A percentile compares a stretch with the other conserved stretches of the same genome.
These are phyloP conservation scores for Halcyon chelicuti DNA, from an alignment of 2,797 vertebrate species.

Conservation along the genomic window DNA sequence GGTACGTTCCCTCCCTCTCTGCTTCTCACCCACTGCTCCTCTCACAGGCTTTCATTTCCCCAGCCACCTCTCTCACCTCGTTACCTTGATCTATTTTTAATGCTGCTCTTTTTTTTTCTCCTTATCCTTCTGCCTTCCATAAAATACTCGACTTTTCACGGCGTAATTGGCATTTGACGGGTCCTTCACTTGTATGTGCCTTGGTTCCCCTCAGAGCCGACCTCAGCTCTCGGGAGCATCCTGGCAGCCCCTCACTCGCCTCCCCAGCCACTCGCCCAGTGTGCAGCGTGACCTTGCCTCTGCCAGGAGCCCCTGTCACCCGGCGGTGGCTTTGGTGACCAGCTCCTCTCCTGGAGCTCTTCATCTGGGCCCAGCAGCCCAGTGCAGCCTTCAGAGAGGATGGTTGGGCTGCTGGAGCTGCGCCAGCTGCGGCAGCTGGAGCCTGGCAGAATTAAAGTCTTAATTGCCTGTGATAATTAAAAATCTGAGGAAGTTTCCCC, in stretches of 20 bases:
- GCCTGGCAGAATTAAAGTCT: slow-evolving; percentile 60
- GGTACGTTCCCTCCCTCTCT: background rate
- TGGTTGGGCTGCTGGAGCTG: background rate
- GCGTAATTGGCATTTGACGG: background rate
- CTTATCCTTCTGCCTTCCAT: background rate
- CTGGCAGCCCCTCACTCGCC: background rate
- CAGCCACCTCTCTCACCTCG: background rate
- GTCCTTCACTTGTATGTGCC: background rate
- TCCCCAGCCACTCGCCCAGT: background rate
- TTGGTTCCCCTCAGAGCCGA: fast-evolving
- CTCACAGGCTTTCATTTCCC: background rate
- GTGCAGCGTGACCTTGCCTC: fast-evolving
- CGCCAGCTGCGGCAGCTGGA: slow-evolving; percentile 9
- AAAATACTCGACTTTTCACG: background rate
- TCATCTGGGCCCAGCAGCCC: background rate
- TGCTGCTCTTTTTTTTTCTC: background rate
- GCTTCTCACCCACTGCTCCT: background rate
- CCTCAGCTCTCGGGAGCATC: background rate
- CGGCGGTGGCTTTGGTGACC: fast-evolving
- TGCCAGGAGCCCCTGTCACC: background rate
- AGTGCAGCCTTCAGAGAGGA: fast-evolving
- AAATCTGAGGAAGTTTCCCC: slow-evolving; percentile 52
- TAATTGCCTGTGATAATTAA: slow-evolving; percentile 63
- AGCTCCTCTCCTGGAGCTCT: background rate
- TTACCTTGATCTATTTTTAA: background rate